Conservation (phyloP, 1,140 invertebrate genomes). For the Linepithema humile region DNA sequence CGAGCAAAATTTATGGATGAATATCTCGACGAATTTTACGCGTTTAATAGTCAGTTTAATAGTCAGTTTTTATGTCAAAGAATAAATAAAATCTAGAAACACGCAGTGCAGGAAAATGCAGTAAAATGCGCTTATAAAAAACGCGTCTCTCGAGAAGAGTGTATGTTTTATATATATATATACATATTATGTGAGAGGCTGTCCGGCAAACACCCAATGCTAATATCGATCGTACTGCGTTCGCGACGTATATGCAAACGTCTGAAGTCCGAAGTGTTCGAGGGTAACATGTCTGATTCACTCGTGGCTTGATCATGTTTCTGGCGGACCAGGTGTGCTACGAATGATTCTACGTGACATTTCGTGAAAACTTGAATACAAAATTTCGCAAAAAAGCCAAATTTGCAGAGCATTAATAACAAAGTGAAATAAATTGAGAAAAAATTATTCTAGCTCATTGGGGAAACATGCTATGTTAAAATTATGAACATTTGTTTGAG, state of each 20-base stretch:
- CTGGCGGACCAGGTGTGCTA: slow-evolving; percentile 29
- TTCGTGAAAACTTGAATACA: neutral
- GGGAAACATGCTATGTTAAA: neutral
- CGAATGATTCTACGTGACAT: neutral
- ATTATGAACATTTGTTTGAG: neutral
- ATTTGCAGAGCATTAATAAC: neutral
- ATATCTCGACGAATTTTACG: neutral
- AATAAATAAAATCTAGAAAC: slow-evolving; percentile 16
- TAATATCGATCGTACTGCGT: slow-evolving; percentile 39
- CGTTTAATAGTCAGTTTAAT: neutral
- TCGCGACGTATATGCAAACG: slow-evolving; percentile 11
- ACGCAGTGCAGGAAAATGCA: neutral
- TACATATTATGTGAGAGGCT: slow-evolving; percentile 26
- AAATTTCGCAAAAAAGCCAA: neutral
- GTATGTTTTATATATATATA: neutral
- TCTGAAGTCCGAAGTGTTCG: neutral
- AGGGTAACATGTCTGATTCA: slow-evolving; percentile 45
- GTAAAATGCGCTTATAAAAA: slow-evolving; percentile 1
- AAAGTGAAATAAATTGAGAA: neutral
- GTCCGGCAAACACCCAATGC: slow-evolving; percentile 5
- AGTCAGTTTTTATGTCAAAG: neutral
- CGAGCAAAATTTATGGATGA: neutral
- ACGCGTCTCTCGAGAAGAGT: slow-evolving; percentile 2
- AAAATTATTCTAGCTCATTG: neutral
- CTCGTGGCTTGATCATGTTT: slow-evolving; percentile 26